These are phyloP conservation scores for Acronicta leporina DNA, from an alignment of 2,888 invertebrate species.

Conservation along the genomic window DNA sequence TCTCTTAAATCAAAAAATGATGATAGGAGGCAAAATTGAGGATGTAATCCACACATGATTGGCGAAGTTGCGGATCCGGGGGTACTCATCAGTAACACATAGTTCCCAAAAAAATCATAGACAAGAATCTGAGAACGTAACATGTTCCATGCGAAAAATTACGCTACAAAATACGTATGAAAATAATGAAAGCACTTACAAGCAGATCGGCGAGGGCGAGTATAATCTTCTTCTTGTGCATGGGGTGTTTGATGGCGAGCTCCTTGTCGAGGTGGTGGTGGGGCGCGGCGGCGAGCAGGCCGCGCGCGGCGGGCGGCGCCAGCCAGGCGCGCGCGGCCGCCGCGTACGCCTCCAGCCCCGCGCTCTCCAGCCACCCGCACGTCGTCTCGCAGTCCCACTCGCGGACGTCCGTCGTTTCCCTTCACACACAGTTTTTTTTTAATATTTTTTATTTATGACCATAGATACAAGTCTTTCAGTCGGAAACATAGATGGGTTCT, in stretches of 20 bases:
- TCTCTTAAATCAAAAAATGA: too few species aligned
- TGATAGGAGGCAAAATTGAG: too few species aligned
- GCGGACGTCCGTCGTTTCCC: conserved; percentile 92
- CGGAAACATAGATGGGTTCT: too few species aligned
- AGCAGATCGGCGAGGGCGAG: conserved; percentile 91
- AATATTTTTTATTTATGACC: too few species aligned
- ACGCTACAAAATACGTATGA: too few species aligned
- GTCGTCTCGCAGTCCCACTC: conserved; percentile 95
- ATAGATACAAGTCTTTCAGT: too few species aligned
- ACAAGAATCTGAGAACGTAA: too few species aligned
- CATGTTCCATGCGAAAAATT: too few species aligned
- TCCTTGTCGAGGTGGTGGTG: conserved; percentile 96
- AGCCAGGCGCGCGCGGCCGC: conserved; percentile 90
- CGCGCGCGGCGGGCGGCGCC: conserved; percentile 90
- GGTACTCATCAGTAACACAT: too few species aligned
- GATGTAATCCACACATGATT: too few species aligned
- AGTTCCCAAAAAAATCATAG: too few species aligned
- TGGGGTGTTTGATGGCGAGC: conserved; percentile 93
- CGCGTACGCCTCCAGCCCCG: conserved; percentile 94
- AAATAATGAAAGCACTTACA: conserved; percentile 69
- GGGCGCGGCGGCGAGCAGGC: conserved; percentile 92
- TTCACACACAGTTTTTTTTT: conserved; percentile 6
- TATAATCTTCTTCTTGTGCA: conserved; percentile 97
- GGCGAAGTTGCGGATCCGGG: too few species aligned
- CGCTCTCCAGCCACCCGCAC: conserved; percentile 94